Base-by-base conservation (phyloP, 1,140 invertebrate species). In the Lepidostoma basale region DNA sequence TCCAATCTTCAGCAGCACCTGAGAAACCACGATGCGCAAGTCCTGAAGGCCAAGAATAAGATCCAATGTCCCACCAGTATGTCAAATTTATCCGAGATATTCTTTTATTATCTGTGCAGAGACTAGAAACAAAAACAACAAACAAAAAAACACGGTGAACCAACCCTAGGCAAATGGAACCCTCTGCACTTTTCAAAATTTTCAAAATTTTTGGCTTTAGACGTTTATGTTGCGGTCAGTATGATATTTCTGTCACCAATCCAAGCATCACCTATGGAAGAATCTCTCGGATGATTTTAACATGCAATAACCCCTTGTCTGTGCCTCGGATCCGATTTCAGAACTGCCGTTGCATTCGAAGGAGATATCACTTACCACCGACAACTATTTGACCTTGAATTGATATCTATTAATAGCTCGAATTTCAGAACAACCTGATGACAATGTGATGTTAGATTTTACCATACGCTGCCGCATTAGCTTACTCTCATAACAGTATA, bases 1-100 rank as follows among this genome's bases (percentile, higher is more conserved):
- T 97, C 95, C 33, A 98, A 98, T 82, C 88, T 98, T 12, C 96
- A 98, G 78, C 96, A 98, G 78, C 96, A 98, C 79, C 88, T 98
- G 71, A 86, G 96, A 68, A 98, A 97, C 83, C 96, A 98, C 83
- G 96, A 98, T 77, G 93, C 94, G 62, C 95, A 97, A 81, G 91
- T 97, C 68, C 94, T 97, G 79, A 88, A 95, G 68, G 94, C 95
- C 76, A 96, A 96, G 82, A 97, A 96, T 82, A 85, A 94, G 65
- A 94, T 95, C 20, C 67, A 69, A 62, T 67, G 64, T 62, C 44
- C 59, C 39, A 67, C 67, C 67, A 73, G 71, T 73, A 73, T 73
- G 71, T 73, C 54, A 73, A 69, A 73, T 73, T 73, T 73, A 73
- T 73, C 71, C 71, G 71, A 73, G 71, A 73, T 69, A 58, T 69